Percentiles rank a stretch among this genome's conserved stretches.
Conservation (phyloP, 2,888 invertebrate genomes). For the Dasysyrphus tricinctus region DNA sequence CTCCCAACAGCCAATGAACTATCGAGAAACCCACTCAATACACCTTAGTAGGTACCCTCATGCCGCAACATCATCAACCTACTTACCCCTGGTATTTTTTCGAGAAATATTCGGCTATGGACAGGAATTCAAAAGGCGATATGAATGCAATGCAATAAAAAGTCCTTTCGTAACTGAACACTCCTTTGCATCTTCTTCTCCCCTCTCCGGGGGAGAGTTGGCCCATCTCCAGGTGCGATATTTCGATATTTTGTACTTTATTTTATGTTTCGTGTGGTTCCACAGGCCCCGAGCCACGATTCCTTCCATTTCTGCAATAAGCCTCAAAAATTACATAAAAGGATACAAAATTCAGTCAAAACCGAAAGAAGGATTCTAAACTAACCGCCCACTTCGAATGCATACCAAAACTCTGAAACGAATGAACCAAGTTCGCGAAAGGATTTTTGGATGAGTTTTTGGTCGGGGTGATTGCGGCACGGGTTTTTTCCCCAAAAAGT, state of each 20-base stretch:
- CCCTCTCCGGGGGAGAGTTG: slow-evolving; percentile 25
- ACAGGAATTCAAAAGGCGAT: slow-evolving; percentile 73
- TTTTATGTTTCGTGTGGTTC: slow-evolving; percentile 41
- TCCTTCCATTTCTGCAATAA: slow-evolving; percentile 34
- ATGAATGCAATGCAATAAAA: slow-evolving; percentile 73
- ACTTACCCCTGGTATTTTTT: slow-evolving; percentile 29
- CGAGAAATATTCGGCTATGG: slow-evolving; percentile 68
- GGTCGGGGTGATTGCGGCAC: slow-evolving; percentile 15
- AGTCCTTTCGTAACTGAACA: slow-evolving; percentile 57
- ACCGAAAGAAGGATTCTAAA: slow-evolving; percentile 29
- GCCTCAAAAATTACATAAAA: slow-evolving; percentile 59
- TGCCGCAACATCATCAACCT: not conserved
- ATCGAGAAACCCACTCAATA: slow-evolving; percentile 67
- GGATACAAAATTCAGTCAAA: slow-evolving; percentile 50
- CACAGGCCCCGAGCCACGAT: not conserved
- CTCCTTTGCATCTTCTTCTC: not conserved
- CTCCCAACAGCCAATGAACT: slow-evolving; percentile 33
- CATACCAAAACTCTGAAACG: not conserved
- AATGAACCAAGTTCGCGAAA: slow-evolving; percentile 49
- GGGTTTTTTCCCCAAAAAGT: slow-evolving; percentile 53
- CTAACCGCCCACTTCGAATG: slow-evolving; percentile 50
- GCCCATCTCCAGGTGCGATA: slow-evolving; percentile 74
- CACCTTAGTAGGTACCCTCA: too few relatives aligned
- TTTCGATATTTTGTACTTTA: slow-evolving; percentile 68
- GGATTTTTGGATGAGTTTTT: slow-evolving; percentile 44